phyloP scores from a whole-genome alignment of 2,888 invertebrate species.

The Metellina segmentata region DNA sequence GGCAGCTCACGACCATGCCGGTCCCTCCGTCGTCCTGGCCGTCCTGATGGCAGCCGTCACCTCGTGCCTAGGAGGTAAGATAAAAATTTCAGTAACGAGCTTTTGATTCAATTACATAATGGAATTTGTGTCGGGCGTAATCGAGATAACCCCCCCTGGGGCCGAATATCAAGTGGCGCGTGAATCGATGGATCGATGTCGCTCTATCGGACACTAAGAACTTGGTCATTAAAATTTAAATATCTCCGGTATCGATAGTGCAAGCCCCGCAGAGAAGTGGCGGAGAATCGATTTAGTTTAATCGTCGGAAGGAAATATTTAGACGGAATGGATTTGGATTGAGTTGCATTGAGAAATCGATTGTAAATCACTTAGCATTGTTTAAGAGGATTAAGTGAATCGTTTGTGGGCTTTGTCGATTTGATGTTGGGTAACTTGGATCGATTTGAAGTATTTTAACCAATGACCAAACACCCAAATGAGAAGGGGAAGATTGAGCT shows the following conservation, averaged over 20 bases:
- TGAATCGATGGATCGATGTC: not conserved
- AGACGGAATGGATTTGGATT: no score
- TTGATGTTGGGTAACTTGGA: no score
- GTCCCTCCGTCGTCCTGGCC: slow-evolving; percentile 77
- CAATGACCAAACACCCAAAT: no score
- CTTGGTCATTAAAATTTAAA: not conserved
- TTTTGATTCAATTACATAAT: not conserved
- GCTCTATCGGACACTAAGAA: not conserved
- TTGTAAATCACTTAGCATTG: no score
- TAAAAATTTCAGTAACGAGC: not conserved
- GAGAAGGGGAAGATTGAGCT: no score
- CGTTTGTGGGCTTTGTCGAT: no score
- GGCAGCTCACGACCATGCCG: slow-evolving; percentile 76
- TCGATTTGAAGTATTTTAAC: no score
- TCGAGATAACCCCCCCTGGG: not conserved
- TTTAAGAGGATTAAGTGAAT: no score
- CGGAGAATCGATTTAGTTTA: no score
- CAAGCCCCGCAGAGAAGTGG: no score
- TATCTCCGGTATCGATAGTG: not conserved
- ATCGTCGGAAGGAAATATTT: no score
- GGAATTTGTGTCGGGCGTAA: not conserved
- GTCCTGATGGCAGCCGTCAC: slow-evolving; percentile 77
- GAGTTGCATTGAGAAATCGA: no score
- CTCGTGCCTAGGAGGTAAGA: slow-evolving; percentile 77
- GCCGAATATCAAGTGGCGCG: not conserved